phyloP scores from a whole-genome alignment of 1,140 invertebrate species.

The Lerema accius region DNA sequence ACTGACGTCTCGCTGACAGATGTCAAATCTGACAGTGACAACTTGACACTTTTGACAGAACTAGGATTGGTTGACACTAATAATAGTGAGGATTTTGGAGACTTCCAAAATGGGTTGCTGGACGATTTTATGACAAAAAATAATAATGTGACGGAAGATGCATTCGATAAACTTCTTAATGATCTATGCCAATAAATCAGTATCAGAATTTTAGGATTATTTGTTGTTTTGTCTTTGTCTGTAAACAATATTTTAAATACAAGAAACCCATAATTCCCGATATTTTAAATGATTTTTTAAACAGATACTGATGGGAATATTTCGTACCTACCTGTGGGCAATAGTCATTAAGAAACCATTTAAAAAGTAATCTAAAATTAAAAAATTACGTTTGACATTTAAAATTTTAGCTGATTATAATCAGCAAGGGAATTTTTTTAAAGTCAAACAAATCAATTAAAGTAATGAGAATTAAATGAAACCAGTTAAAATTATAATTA shows the following conservation, averaged over 20 bases:
- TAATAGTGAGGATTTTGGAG: conserved; percentile 63
- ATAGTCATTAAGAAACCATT: too few relatives aligned
- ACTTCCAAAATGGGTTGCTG: conserved; percentile 70
- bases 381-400: too few relatives aligned
- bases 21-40: conserved; percentile 47
- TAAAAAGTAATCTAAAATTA: too few relatives aligned
- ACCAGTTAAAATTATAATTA: background rate
- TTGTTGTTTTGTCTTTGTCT: too few relatives aligned
- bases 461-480: background rate
- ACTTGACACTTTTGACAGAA: conserved; percentile 68
- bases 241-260: too few relatives aligned
- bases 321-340: too few relatives aligned
- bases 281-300: too few relatives aligned
- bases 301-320: too few relatives aligned
- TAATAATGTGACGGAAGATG: conserved; percentile 53
- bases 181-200: conserved; percentile 51
- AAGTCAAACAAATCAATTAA: background rate
- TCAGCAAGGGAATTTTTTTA: too few relatives aligned
- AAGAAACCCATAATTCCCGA: too few relatives aligned
- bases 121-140: conserved; percentile 50
- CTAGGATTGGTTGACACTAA: conserved; percentile 62
- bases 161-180: conserved; percentile 70
- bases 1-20: conserved; percentile 41
- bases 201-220: background rate
- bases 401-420: too few relatives aligned